Evolutionary conservation across 2,113 vertebrate genomes (phyloP), one percentile per base, ranked within the genome.

Genomic region (Gobius niger): DNA sequence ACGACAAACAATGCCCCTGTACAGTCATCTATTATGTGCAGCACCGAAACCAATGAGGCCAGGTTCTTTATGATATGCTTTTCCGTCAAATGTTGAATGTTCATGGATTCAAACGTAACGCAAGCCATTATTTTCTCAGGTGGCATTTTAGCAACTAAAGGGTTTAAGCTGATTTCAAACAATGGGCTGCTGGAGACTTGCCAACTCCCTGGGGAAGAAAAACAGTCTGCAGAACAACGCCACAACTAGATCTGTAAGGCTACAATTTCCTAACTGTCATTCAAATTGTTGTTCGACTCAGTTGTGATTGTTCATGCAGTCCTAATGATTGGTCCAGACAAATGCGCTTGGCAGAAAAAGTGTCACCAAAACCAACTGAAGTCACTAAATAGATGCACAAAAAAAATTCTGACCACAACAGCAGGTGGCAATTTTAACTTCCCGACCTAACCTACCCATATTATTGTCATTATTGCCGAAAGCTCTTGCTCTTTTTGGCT

Each of bases 401-500:
- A n/a, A 1, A 50, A 7, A n/a, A n/a, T 7, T n/a, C 4, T 50
- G 49, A 50, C 76, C 72, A 77, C 65, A 82, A 82, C 82, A 69
- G 68, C 54, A 34, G 24, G 24, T 34, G 24, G 24, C 24, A 34
- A 34, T 34, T 1, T 34, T 34, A 34, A 34, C 24, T 34, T 34
- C 24, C 24, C 24, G 24, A 34, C 24, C 2, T 34, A 34, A 34
- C 24, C 24, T 50, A 54, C 44, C 7, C 41, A 59, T 46, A 72
- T 47, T 44, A 49, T 46, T 47, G 64, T 68, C 44, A 40, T 44
- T 24, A 19, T 67, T 68, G 50, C 9, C 49, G 75, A 65, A 52
- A 52, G 63, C 44, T 24, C n/a, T 67, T 72, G 72, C 68, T 80
- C 63, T 83, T 87, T 82, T 70, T 44, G 14, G 63, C 5, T 19